phyloP scores from a whole-genome alignment of 2,113 vertebrate genomes.

The Macaca fascicularis region T2T-MFA8v1.1 NC_088388.1:123615001-123615500 shows the following conservation, averaged over 20 bases:
- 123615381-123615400: neutral
- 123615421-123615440: neutral
- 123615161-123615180: neutral
- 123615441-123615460: neutral
- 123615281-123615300: neutral
- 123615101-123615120: neutral
- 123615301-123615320: neutral
- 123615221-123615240: neutral
- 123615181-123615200: neutral
- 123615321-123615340: neutral
- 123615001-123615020: neutral
- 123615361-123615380: neutral
- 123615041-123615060: neutral
- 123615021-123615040: neutral
- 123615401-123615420: neutral
- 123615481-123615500: neutral
- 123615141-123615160: neutral
- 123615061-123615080: neutral
- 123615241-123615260: neutral
- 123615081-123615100: neutral
- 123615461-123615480: neutral
- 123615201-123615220: neutral
- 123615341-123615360: neutral
- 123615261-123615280: neutral
- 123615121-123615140: neutral